phyloP scores from a whole-genome alignment of 2,113 vertebrate species.

The Andinoacara biseriatus region DNA sequence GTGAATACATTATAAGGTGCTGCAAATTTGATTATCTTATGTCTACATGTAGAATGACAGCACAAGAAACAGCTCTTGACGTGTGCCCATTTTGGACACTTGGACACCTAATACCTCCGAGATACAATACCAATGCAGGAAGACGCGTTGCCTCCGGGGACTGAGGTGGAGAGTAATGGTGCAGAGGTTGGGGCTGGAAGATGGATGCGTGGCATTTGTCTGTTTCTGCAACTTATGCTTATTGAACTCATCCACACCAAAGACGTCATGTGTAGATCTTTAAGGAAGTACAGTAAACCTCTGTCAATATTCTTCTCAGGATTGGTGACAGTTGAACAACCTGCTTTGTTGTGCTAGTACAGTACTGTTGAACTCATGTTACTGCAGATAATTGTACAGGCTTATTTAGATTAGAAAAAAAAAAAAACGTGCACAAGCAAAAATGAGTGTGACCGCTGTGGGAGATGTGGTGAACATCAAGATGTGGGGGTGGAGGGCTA shows the following conservation, averaged over 20 bases:
- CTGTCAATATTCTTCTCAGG: not conserved
- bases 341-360: not conserved
- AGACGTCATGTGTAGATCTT: not conserved
- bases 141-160: not conserved
- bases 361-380: not conserved
- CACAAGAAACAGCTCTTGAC: too few relatives aligned
- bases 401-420: not conserved
- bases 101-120: too few relatives aligned
- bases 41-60: too few relatives aligned
- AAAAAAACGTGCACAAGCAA: conserved; percentile 17
- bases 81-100: too few relatives aligned
- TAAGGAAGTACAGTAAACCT: not conserved
- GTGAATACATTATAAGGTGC: too few relatives aligned
- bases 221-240: too few relatives aligned
- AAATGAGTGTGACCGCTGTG: conserved; percentile 60
- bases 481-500: conserved; percentile 25
- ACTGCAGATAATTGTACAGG: not conserved
- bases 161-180: not conserved
- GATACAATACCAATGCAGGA: not conserved
- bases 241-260: not conserved
- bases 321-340: not conserved
- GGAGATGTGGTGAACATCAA: conserved; percentile 70
- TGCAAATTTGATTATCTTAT: too few relatives aligned
- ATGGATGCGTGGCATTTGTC: not conserved
- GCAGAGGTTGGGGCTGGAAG: not conserved